Evolutionary conservation across 2,113 vertebrate genomes (phyloP).

Genomic region (Nycticorax nycticorax): DNA sequence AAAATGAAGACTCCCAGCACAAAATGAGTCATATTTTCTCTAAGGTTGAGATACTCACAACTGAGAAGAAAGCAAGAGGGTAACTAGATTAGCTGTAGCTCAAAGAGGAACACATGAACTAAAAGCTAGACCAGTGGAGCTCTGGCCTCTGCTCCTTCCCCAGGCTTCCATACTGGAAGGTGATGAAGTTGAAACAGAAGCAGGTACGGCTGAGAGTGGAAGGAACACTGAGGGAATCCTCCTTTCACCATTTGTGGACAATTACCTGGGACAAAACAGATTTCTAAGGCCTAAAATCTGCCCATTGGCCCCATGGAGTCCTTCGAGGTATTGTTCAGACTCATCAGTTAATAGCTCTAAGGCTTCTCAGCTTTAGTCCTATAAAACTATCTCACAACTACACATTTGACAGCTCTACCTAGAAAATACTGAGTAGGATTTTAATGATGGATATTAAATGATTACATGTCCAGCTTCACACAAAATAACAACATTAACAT

Average conservation of each 20-base stretch:
- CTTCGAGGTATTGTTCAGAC: not conserved
- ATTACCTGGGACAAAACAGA: not conserved
- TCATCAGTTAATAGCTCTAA: not conserved
- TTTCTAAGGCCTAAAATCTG: not conserved
- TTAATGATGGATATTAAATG: not conserved
- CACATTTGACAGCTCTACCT: not conserved
- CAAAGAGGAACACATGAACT: not conserved
- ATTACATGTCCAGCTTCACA: not conserved
- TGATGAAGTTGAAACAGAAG: not conserved
- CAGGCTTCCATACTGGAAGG: not conserved
- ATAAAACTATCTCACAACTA: not conserved
- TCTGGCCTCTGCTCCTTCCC: not conserved
- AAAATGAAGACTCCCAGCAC: not conserved
- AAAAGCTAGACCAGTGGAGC: not conserved
- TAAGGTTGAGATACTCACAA: not conserved
- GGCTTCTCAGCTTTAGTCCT: not conserved
- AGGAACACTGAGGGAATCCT: not conserved
- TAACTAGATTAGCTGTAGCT: not conserved
- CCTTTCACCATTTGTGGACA: not conserved
- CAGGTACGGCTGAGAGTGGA: not conserved
- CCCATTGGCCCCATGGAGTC: not conserved
- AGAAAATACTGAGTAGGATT: not conserved
- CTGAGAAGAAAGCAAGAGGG: not conserved
- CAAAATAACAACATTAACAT: not conserved
- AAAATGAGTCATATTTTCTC: not conserved